Percentiles rank a stretch among this genome's conserved stretches.
phyloP scores from a whole-genome alignment of 2,888 invertebrate genomes.

The Coecobrya sp. region DNA sequence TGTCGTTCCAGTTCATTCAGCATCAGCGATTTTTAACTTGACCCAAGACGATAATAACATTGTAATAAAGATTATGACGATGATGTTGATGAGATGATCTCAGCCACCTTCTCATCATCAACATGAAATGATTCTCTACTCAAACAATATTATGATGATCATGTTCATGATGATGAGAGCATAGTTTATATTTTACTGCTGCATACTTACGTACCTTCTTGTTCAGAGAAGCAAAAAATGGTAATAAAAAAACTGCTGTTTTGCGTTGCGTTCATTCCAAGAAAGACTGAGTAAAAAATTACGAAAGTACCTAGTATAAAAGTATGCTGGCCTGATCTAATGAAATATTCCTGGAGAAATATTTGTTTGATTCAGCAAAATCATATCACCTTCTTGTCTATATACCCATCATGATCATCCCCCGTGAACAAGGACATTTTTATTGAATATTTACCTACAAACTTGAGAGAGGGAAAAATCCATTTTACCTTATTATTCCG shows the following conservation, averaged over 20 bases:
- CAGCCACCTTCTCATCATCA: too few relatives aligned
- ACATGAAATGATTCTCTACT: too few relatives aligned
- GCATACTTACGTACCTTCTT: too few relatives aligned
- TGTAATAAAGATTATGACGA: background rate
- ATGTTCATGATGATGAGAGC: too few relatives aligned
- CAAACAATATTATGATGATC: background rate
- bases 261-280: too few relatives aligned
- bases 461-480: background rate
- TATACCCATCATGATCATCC: background rate
- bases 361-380: conserved; percentile 36
- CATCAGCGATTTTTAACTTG: conserved; percentile 74
- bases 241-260: too few relatives aligned
- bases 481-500: background rate
- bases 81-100: background rate
- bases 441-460: background rate
- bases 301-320: too few relatives aligned
- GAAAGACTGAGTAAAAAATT: too few relatives aligned
- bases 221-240: too few relatives aligned
- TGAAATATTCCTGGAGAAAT: background rate
- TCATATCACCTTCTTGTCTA: background rate
- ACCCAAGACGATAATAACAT: conserved; percentile 64
- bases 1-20: conserved; percentile 35
- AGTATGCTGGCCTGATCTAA: background rate
- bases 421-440: background rate
- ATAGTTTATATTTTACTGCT: too few relatives aligned